Conservation (phyloP, 2,113 vertebrate species). For the Tiliqua scincoides region DNA sequence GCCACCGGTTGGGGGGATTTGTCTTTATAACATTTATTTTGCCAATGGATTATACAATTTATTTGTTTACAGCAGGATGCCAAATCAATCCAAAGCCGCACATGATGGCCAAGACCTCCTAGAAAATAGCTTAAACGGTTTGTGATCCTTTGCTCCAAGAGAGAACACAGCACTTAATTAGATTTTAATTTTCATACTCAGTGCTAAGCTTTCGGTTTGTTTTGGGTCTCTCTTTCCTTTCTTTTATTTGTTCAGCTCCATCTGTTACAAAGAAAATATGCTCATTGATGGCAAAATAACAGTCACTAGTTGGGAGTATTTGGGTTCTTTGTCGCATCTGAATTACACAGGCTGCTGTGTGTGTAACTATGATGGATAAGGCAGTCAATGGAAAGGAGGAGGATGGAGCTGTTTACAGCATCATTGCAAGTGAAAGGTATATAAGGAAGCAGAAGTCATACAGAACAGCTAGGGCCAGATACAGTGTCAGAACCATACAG, state of each 20-base stretch:
- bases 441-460: background rate
- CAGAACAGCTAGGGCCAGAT: background rate
- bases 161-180: constrained; percentile 62
- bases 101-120: constrained; percentile 11
- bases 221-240: background rate
- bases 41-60: constrained; percentile 59
- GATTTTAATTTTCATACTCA: constrained; percentile 63
- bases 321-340: constrained; percentile 18
- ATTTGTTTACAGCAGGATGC: constrained; percentile 57
- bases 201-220: constrained; percentile 10
- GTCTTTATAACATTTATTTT: constrained; percentile 44
- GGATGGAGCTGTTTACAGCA: background rate
- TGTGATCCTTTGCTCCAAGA: constrained; percentile 39
- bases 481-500: background rate
- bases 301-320: background rate
- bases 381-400: background rate
- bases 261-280: constrained; percentile 22
- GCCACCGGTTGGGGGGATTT: no score
- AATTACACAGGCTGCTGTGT: background rate
- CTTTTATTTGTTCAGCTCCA: constrained; percentile 29
- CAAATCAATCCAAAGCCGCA: constrained; percentile 64
- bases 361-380: constrained; percentile 12
- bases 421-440: background rate
- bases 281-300: constrained; percentile 33
- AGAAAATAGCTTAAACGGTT: constrained; percentile 37